Evolutionary conservation across 1,140 invertebrate genomes (phyloP), one percentile per base, ranked within the genome.

Genomic region (Cyrtorhinus lividipennis): DNA sequence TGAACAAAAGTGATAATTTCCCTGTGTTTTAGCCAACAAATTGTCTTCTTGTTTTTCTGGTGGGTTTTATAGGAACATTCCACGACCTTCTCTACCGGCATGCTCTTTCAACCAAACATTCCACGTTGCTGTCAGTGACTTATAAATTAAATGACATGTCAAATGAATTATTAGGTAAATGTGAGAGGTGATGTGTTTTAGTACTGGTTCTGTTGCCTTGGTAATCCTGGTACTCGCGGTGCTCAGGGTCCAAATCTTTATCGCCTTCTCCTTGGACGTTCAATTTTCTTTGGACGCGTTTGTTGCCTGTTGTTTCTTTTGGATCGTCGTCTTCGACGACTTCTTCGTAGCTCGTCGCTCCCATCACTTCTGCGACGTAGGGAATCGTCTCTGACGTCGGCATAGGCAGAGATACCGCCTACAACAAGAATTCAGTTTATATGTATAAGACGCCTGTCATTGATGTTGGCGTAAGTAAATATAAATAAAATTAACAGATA

Each of bases 341-440:
- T 61, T 66, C 68, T 48, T 67, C 65, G 44, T 65, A 69, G 2
- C 64, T 61, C 5, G 68, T 64, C 1, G 69, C 69, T 1, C 65
- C 66, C 64, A 70, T 65, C 24, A 63, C 67, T 59, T 66, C 67
- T 10, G 68, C 69, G 30, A 70, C 68, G 24, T 62, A 64, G 1
- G 69, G 65, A 59, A 69, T 59, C 3, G 62, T 66, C 18, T 68
- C 67, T 3, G 59, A 66, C n/a, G 66, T 67, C 2, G 66, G 67
- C 24, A 70, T 64, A 1, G 67, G 65, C 22, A 68, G 62, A 38
- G 58, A 45, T 15, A 22, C 25, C 20, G 5, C 48, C 48, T 44
- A n/a, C 57, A 58, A 24, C 18, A 61, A n/a, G n/a, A n/a, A n/a
- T n/a, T n/a, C n/a, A n/a, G n/a, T n/a, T n/a, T n/a, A n/a, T n/a